Evolutionary conservation across 2,888 invertebrate genomes (phyloP), one percentile per base, ranked within the genome.

Genomic region (Clusia tigrina): DNA sequence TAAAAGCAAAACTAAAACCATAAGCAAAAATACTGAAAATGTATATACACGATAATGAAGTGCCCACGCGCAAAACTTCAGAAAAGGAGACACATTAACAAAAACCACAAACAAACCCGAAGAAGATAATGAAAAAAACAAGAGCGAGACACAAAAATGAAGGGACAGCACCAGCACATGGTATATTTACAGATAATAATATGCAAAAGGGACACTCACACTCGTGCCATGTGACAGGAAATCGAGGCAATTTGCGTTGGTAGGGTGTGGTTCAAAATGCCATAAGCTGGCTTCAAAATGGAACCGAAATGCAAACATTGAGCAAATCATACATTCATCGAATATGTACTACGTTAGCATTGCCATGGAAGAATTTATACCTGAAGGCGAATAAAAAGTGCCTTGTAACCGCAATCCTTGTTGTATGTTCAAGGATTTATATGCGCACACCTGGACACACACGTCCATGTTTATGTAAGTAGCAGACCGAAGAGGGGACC

Each of bases 171-270:
- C 32, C 12, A 12, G 32, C 32, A n/a, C n/a, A 6, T 42, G 42
- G 12, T 17, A 42, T 17, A 42, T 12, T 42, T 42, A 3, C 42
- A n/a, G 42, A 15, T n/a, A n/a, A 42, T 42, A 3, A 15, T 42
- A 15, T 42, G 42, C n/a, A 18, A 23, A 53, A 53, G 53, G 58
- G 32, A 52, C 52, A n/a, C 23, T 1, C 24, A 10, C 53, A 65
- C 71, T n/a, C 62, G 54, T 71, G 77, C 67, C 76, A 73, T 73
- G 70, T 69, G 76, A 69, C 74, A 74, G 74, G 74, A 74, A 74
- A 74, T 76, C 72, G 76, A 71, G 69, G 74, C 77, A 74, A 77
- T 77, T 74, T 74, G 74, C 48, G 42, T 69, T 69, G 62, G 70
- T 70, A 76, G 77, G 60, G 74, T 69, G 74, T 12, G 32, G 32